Conservation (phyloP, 2,113 vertebrate species). For the Barbus barbus region DNA sequence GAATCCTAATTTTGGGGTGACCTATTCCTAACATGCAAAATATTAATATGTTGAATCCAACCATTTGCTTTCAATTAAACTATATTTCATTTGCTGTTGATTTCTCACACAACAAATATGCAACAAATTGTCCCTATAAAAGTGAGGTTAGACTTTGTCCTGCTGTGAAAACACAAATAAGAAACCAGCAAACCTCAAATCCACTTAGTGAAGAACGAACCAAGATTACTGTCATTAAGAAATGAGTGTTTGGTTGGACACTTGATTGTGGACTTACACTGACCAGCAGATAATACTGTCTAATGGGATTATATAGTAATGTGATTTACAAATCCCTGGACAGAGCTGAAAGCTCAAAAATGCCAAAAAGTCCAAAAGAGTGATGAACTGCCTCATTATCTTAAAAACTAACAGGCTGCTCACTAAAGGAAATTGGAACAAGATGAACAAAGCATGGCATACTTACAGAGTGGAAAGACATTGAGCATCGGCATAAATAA, state of each 20-base stretch:
- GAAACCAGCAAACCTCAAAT: background rate
- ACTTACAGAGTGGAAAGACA: slow-evolving; percentile 24
- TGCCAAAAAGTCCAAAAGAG: background rate
- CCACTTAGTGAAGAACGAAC: slow-evolving; percentile 7
- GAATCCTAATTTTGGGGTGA: background rate
- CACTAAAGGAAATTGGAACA: slow-evolving; percentile 26
- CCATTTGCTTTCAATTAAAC: background rate
- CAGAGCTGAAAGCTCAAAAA: slow-evolving; percentile 29
- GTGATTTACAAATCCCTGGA: slow-evolving; percentile 9
- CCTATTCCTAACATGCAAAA: background rate
- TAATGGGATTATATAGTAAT: slow-evolving; percentile 5
- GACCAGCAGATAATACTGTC: slow-evolving; percentile 10
- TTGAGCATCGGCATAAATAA: slow-evolving; percentile 29
- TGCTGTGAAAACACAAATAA: slow-evolving; percentile 30
- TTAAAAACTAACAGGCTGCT: slow-evolving; percentile 12
- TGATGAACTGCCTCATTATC: slow-evolving; percentile 15
- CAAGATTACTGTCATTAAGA: slow-evolving; percentile 24
- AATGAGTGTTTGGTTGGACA: background rate
- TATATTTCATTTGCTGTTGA: background rate
- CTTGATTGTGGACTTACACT: slow-evolving; percentile 10
- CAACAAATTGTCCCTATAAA: slow-evolving; percentile 12
- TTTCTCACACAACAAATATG: background rate
- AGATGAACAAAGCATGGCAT: slow-evolving; percentile 14
- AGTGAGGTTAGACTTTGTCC: background rate
- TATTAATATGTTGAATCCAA: background rate